Evolutionary conservation across 2,888 invertebrate species (phyloP), one percentile per base, ranked within the genome.

Genomic region (Anoplius nigerrimus): DNA sequence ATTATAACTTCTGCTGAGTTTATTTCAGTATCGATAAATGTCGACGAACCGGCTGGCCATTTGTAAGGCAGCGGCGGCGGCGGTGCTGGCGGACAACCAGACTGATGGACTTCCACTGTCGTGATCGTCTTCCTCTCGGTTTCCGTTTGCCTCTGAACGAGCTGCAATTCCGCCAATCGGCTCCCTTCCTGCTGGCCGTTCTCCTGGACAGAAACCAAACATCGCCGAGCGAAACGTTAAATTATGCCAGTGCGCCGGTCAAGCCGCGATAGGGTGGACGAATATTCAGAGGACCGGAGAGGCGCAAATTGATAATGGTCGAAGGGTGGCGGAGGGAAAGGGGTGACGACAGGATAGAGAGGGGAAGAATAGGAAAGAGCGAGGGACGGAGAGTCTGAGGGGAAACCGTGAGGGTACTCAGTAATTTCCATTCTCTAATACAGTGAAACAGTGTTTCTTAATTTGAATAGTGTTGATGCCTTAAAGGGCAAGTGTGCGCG

Each of bases 81-180:
- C 0, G 88, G 88, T 4, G 87, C 87, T 8, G 88, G 88, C 56
- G 88, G 88, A 69, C 85, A 85, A 53, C 81, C 80, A 6, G 84
- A 78, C 79, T 92, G 90, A 85, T 95, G 95, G n/a, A 95, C 94
- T 87, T 95, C 95, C 8, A 94, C 95, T 22, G 93, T 92, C 34
- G 88, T 87, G 66, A 94, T 93, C 20, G 89, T 89, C 62, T 89
- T 89, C 20, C 93, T 93, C 87, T 94, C 94, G 69, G 89, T 90
- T 76, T 91, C 91, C 60, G 84, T 89, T 71, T 90, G 90, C 69
- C 73, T 76, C 60, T 79, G 80, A 55, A 72, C 64, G 53, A 75
- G 64, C 51, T 80, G 79, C 61, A 77, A 65, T 58, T 82, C 81
- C 68, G 69, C 75, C 70, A 76, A 72, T 68, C 82, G 81, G 68